Conservation (phyloP, 2,113 vertebrate species). For the Isurus oxyrinchus region DNA sequence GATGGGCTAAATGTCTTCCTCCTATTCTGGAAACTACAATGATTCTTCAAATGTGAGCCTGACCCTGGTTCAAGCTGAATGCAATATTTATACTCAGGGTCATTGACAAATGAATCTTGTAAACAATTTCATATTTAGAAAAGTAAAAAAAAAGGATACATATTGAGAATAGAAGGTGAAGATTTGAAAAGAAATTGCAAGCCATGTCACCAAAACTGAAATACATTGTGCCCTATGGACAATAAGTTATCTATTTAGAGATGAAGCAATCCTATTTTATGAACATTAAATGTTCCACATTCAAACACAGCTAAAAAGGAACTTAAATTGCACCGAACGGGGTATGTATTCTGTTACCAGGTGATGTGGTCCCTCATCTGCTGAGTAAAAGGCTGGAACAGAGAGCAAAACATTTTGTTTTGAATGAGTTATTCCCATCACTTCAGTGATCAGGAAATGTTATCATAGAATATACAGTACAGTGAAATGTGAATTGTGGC, state of each 20-base stretch:
- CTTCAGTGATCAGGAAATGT: background rate
- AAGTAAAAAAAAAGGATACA: background rate
- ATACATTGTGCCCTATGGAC: too few species aligned
- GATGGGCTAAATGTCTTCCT: background rate
- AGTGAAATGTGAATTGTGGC: background rate
- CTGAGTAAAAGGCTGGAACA: background rate
- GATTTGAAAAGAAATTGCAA: background rate
- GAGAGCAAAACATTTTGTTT: background rate
- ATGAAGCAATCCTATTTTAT: background rate
- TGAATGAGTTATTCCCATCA: background rate
- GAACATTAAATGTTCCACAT: background rate
- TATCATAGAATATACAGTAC: background rate
- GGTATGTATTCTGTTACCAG: background rate
- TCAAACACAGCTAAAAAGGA: background rate
- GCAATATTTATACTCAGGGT: background rate
- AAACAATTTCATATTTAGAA: background rate
- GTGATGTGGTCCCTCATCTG: background rate
- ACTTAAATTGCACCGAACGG: background rate
- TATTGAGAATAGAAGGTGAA: background rate
- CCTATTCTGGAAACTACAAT: background rate
- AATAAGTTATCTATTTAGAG: background rate
- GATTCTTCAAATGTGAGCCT: background rate
- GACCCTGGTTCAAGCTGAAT: background rate
- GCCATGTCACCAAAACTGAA: background rate
- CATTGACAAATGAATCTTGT: background rate